These are phyloP conservation scores for Microctonus brassicae DNA, from an alignment of 2,888 invertebrate species.

Conservation along the genomic window DNA sequence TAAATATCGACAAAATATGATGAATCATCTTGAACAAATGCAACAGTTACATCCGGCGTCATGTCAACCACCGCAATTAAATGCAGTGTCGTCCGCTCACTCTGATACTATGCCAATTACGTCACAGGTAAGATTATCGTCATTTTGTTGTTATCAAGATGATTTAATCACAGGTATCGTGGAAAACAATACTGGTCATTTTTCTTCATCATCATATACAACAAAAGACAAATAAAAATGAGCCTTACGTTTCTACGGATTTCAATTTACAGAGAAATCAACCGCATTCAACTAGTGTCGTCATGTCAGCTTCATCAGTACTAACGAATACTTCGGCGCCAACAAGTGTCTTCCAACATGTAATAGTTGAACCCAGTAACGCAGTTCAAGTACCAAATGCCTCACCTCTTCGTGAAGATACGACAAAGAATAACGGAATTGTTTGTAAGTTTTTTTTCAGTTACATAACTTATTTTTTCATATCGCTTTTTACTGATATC, in stretches of 20 bases:
- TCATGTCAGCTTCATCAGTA: slow-evolving; percentile 62
- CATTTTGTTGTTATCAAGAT: not conserved
- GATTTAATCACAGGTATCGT: not conserved
- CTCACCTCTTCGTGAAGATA: slow-evolving; percentile 60
- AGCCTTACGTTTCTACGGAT: slow-evolving; percentile 56
- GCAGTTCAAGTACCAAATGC: slow-evolving; percentile 76
- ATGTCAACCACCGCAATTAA: slow-evolving; percentile 59
- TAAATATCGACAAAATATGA: slow-evolving; percentile 59
- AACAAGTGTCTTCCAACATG: slow-evolving; percentile 73
- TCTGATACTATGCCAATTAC: slow-evolving; percentile 58
- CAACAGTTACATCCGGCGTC: slow-evolving; percentile 30
- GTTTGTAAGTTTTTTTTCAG: slow-evolving; percentile 59
- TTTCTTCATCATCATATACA: not conserved
- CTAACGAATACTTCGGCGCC: slow-evolving; percentile 60
- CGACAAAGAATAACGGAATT: slow-evolving; percentile 62
- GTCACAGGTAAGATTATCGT: slow-evolving; percentile 56
- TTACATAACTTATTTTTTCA: not conserved
- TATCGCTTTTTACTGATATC: not conserved
- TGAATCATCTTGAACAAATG: slow-evolving; percentile 60
- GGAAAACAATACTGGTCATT: not conserved
- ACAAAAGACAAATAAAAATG: slow-evolving; percentile 57
- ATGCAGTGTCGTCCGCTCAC: slow-evolving; percentile 59
- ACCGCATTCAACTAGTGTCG: slow-evolving; percentile 56
- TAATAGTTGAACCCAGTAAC: slow-evolving; percentile 86
- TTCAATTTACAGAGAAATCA: slow-evolving; percentile 61